phyloP scores from a whole-genome alignment of 2,888 invertebrate genomes.

The Nephrotoma guestfalica region DNA sequence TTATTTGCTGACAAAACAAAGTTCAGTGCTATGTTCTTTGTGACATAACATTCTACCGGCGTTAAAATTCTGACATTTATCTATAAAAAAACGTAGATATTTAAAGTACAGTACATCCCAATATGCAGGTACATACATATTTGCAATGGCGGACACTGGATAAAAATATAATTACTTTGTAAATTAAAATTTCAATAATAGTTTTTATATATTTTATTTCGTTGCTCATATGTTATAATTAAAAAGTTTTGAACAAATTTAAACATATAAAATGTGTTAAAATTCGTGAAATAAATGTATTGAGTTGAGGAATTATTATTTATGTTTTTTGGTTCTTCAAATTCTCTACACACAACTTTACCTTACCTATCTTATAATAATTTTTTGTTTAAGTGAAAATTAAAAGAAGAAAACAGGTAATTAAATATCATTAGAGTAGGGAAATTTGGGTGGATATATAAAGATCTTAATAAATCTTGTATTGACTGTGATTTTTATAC shows the following conservation, averaged over 20 bases:
- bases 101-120: neutral
- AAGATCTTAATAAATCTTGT: neutral
- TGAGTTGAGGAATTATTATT: neutral
- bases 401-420: neutral
- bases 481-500: neutral
- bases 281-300: neutral
- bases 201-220: neutral
- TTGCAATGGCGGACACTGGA: constrained; percentile 6
- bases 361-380: neutral
- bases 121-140: neutral
- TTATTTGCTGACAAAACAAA: neutral
- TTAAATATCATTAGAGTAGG: neutral
- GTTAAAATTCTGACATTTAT: neutral
- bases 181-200: neutral
- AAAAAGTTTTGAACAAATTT: neutral
- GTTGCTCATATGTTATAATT: neutral
- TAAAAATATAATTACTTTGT: neutral
- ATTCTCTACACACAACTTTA: neutral
- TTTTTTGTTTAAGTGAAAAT: neutral
- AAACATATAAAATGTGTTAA: neutral
- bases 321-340: neutral
- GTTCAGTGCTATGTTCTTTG: neutral
- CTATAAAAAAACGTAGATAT: neutral
- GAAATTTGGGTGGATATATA: neutral
- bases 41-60: neutral